Conservation (phyloP, 92 coral and sea anemone species). For the Phenganax subtilis region DNA sequence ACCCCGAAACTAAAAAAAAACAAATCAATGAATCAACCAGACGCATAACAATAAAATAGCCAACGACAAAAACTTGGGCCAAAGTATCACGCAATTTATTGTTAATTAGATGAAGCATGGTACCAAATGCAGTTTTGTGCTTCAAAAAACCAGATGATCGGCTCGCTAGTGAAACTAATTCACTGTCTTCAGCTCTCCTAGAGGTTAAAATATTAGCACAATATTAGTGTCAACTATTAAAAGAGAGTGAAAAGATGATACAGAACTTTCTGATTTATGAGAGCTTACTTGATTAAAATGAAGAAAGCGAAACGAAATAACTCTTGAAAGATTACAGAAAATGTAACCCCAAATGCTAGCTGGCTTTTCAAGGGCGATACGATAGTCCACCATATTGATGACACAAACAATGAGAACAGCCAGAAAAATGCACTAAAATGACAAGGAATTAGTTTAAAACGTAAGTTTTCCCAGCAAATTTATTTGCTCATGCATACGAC, state of each 20-base stretch:
- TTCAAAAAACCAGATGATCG: conserved; percentile 81
- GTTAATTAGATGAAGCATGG: conserved; percentile 7
- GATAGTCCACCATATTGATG: conserved; percentile 97
- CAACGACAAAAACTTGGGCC: neutral
- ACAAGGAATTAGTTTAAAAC: neutral
- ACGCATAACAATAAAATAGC: neutral
- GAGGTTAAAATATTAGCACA: neutral
- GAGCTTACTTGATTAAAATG: conserved; percentile 71
- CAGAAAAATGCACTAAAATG: conserved; percentile 89
- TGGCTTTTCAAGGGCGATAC: conserved; percentile 85
- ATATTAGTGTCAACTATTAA: neutral
- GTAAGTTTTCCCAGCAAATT: too few species aligned
- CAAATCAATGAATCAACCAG: neutral
- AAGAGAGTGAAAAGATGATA: neutral
- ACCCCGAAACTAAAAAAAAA: conserved; percentile 69
- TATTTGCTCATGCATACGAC: neutral
- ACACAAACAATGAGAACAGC: conserved; percentile 77
- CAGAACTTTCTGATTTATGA: neutral
- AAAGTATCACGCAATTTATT: neutral
- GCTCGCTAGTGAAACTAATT: conserved; percentile 71
- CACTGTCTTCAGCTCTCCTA: conserved; percentile 97
- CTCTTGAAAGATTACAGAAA: conserved; percentile 91
- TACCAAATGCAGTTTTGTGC: conserved; percentile 99
- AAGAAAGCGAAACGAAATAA: conserved; percentile 78
- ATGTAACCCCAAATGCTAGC: conserved; percentile 82